Conservation (phyloP, 1,140 invertebrate genomes). For the Centruroides vittatus region DNA sequence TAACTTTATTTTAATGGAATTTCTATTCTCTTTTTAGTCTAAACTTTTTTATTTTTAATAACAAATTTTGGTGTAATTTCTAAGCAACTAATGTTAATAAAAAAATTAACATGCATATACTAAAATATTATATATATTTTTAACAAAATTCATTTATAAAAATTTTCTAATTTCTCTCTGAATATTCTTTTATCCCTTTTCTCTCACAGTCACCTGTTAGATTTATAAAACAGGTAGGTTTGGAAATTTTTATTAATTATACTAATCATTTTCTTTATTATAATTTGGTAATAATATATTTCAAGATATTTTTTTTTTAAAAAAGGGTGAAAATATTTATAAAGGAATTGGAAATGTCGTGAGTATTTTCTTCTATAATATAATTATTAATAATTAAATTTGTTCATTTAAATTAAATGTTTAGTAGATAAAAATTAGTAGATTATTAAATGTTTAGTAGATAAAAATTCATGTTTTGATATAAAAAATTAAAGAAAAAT, state of each 20-base stretch:
- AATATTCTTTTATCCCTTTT: not conserved
- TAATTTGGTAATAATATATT: not conserved
- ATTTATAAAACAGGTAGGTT: slow-evolving; percentile 23
- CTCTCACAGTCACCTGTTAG: slow-evolving; percentile 9
- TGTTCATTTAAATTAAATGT: no score
- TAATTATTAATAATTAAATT: no score
- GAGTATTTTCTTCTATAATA: no score
- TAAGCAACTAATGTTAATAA: not conserved
- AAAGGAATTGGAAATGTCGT: no score
- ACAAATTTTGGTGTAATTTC: not conserved
- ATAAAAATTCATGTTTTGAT: no score
- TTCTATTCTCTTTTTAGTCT: no score
- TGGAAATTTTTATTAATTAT: slow-evolving; percentile 33
- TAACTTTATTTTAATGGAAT: no score
- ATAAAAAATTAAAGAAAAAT: no score
- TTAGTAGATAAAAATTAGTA: no score
- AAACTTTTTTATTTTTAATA: no score
- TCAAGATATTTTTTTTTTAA: not conserved
- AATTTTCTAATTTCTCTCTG: slow-evolving; percentile 4
- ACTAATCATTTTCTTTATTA: not conserved
- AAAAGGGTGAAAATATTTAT: no score
- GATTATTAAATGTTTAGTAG: no score
- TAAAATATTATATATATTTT: slow-evolving; percentile 1
- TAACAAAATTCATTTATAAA: not conserved
- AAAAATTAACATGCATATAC: not conserved